These are phyloP conservation scores for Indri indri DNA, from an alignment of 2,113 vertebrate species.

Conservation along the genomic window DNA sequence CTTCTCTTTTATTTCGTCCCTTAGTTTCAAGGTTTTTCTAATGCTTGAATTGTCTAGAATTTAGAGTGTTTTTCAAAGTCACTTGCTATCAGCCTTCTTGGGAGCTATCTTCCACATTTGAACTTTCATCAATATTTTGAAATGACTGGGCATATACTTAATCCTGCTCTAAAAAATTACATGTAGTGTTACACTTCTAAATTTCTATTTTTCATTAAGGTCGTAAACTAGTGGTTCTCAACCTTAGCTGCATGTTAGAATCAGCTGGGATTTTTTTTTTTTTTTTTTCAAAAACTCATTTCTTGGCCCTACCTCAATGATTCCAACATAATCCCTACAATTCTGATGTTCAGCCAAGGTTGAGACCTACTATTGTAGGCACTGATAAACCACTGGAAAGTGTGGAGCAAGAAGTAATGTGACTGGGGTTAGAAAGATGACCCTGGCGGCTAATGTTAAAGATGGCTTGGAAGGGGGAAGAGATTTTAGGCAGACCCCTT, in stretches of 20 bases:
- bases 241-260: not conserved
- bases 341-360: not conserved
- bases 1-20: not conserved
- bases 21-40: not conserved
- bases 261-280: not conserved
- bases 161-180: not conserved
- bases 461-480: not conserved
- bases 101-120: not conserved
- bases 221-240: not conserved
- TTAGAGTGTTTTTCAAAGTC: constrained; percentile 22
- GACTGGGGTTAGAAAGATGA: not conserved
- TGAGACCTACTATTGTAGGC: not conserved
- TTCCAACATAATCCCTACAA: not conserved
- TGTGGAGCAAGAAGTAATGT: not conserved
- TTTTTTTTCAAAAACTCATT: not conserved
- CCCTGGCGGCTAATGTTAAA: not conserved
- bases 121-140: constrained; percentile 49
- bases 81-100: not conserved
- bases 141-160: not conserved
- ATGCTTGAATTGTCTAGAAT: not conserved
- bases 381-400: not conserved
- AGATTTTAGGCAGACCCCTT: not conserved
- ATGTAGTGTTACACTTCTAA: not conserved
- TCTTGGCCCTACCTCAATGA: not conserved
- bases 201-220: not conserved